These are phyloP conservation scores for Hypsibius dujardini DNA, from an alignment of 1,140 invertebrate species.

Conservation along the genomic window DNA sequence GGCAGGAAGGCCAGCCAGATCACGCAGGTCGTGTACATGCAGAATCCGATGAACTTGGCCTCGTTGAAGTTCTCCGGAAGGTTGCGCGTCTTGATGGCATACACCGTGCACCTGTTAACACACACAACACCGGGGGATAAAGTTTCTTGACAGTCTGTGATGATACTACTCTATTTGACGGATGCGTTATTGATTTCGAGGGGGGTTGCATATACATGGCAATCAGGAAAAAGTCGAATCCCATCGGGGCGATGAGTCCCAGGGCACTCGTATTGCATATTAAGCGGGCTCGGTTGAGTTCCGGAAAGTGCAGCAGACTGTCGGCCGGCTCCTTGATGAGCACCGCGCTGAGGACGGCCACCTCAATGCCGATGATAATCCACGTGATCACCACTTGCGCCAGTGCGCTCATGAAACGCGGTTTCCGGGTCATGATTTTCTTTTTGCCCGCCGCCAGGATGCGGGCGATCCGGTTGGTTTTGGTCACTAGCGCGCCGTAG, in stretches of 20 bases:
- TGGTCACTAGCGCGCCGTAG: constrained; percentile 60
- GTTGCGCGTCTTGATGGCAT: constrained; percentile 66
- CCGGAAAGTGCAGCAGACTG: constrained; percentile 41
- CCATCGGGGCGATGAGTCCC: constrained; percentile 46
- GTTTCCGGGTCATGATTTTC: constrained; percentile 55
- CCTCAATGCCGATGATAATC: constrained; percentile 50
- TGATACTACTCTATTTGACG: too few relatives aligned
- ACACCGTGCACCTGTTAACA: constrained; percentile 45
- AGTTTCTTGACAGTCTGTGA: too few relatives aligned
- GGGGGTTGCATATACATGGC: constrained; percentile 32
- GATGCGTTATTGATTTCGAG: too few relatives aligned
- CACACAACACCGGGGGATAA: too few relatives aligned
- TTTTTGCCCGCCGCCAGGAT: constrained; percentile 66
- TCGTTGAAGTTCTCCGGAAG: constrained; percentile 76
- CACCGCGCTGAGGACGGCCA: constrained; percentile 47
- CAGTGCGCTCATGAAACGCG: constrained; percentile 44
- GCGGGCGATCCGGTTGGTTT: constrained; percentile 65
- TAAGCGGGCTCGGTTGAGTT: constrained; percentile 39
- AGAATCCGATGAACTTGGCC: constrained; percentile 61
- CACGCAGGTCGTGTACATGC: constrained; percentile 71
- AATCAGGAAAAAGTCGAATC: constrained; percentile 59
- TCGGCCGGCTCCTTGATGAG: constrained; percentile 49
- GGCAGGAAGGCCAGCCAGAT: constrained; percentile 74
- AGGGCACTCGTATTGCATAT: constrained; percentile 48
- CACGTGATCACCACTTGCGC: constrained; percentile 47